phyloP scores from a whole-genome alignment of 2,797 vertebrate genomes.

The Rousettus madagascariensis region DNA sequence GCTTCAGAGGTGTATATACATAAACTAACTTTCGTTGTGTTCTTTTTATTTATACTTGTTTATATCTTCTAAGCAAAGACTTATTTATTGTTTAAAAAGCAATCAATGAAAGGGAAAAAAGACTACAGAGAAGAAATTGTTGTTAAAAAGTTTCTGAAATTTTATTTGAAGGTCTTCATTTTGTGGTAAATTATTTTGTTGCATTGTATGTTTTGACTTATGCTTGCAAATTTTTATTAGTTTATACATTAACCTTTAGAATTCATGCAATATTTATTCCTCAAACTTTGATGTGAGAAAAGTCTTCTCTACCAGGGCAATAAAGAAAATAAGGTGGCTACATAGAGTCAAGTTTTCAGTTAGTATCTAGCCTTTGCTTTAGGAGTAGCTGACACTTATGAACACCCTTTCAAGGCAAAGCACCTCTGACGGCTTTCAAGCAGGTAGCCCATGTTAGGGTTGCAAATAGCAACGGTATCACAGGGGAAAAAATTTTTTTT shows the following conservation, averaged over 20 bases:
- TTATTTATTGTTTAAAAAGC: neutral
- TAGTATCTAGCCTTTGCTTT: neutral
- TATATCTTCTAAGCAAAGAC: neutral
- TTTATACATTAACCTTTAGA: neutral
- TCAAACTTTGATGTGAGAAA: neutral
- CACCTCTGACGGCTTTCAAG: neutral
- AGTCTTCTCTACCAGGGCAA: neutral
- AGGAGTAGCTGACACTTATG: neutral
- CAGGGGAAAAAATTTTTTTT: neutral
- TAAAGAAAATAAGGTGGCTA: neutral
- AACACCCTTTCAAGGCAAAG: neutral
- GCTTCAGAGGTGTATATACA: neutral
- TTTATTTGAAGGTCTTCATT: constrained; percentile 7
- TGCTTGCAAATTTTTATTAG: neutral
- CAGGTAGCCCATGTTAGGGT: neutral
- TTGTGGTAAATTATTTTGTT: neutral
- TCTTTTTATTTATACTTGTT: neutral
- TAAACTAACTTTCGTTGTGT: neutral
- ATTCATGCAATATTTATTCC: neutral
- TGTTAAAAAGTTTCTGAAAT: neutral
- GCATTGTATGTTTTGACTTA: neutral
- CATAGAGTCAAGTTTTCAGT: neutral
- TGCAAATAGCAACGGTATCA: neutral
- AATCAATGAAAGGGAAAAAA: constrained; percentile 7
- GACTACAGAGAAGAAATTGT: neutral